phyloP scores from a whole-genome alignment of 2,797 vertebrate genomes.

The Enteromius thamalakanensis region DNA sequence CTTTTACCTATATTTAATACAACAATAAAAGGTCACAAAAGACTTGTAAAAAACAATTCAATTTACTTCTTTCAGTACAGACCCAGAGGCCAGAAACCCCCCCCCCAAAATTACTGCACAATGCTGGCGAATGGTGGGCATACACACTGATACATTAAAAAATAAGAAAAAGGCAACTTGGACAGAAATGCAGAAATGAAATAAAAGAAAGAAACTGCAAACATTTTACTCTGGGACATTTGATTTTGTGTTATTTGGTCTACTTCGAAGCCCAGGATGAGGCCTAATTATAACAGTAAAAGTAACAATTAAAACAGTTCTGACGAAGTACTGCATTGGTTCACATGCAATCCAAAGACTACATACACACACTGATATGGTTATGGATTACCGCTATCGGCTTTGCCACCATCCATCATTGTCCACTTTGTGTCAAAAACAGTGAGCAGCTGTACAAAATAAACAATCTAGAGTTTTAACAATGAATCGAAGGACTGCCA shows the following conservation, averaged over 20 bases:
- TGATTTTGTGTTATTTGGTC: conserved; percentile 79
- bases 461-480: conserved; percentile 65
- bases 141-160: conserved; percentile 77
- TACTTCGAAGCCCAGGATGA: conserved; percentile 74
- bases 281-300: conserved; percentile 72
- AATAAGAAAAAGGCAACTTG: conserved; percentile 74
- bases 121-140: conserved; percentile 75
- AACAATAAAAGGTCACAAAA: conserved; percentile 52
- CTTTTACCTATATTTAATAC: conserved; percentile 52
- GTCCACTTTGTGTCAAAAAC: conserved; percentile 69
- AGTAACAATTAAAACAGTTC: conserved; percentile 66
- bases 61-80: conserved; percentile 60
- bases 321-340: conserved; percentile 77
- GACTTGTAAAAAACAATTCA: conserved; percentile 47
- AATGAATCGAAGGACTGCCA: conserved; percentile 53
- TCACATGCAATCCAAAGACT: conserved; percentile 78
- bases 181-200: conserved; percentile 70
- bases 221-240: conserved; percentile 72
- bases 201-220: conserved; percentile 67
- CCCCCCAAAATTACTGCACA: conserved; percentile 63
- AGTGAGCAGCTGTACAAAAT: conserved; percentile 65
- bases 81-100: conserved; percentile 51
- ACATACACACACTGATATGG: conserved; percentile 76
- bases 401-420: conserved; percentile 76
- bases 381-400: conserved; percentile 72